Conservation (phyloP, 2,888 invertebrate genomes). For the Odontocolon sp. region DNA sequence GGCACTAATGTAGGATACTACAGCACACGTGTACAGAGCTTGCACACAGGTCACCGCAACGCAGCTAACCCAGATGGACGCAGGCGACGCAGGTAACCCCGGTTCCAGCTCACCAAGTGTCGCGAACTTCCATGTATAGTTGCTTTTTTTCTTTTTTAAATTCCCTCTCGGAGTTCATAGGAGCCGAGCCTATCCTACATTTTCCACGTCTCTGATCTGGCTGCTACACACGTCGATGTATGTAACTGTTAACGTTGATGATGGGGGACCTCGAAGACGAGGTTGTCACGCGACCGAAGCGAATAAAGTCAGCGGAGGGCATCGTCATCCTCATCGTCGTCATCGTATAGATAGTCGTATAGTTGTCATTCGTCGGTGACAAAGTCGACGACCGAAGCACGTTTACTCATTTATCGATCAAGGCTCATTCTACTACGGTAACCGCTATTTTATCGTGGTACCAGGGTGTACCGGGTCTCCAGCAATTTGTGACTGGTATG, state of each 20-base stretch:
- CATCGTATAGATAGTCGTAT: no score
- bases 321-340: conserved; percentile 2
- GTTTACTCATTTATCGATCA: conserved; percentile 12
- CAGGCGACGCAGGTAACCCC: no score
- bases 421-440: neutral
- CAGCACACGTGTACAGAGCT: neutral
- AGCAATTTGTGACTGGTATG: neutral
- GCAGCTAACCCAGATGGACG: neutral
- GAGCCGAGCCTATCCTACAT: neutral
- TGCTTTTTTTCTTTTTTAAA: no score
- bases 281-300: conserved; percentile 3
- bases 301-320: neutral
- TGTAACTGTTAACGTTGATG: no score
- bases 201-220: conserved; percentile 1
- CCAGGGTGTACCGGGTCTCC: neutral
- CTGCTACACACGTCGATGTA: neutral
- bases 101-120: no score
- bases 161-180: no score
- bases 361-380: neutral
- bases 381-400: conserved; percentile 9
- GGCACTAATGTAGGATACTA: neutral
- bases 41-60: neutral
- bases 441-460: conserved; percentile 2
- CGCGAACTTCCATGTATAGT: no score
- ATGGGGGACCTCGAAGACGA: neutral